Evolutionary conservation across 2,797 vertebrate genomes (phyloP).

Genomic region (Enteromius paludinosus): DNA sequence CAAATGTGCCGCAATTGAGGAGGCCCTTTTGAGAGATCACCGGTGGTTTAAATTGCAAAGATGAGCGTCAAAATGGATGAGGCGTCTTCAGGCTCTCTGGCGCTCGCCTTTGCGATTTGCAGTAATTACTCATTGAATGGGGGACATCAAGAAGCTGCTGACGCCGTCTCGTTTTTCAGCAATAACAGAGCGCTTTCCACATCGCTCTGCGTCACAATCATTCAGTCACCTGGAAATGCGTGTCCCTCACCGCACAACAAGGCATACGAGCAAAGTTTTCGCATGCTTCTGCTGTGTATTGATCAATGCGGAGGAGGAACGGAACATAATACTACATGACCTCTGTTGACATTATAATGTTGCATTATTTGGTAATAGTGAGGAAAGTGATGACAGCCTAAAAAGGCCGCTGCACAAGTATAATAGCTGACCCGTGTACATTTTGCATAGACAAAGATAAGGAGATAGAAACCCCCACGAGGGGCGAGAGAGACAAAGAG

Average conservation of each 20-base stretch:
- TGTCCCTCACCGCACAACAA: slow-evolving; percentile 40
- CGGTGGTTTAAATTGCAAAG: slow-evolving; percentile 60
- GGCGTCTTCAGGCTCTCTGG: slow-evolving; percentile 52
- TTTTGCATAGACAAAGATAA: slow-evolving; percentile 54
- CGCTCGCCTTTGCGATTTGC: slow-evolving; percentile 56
- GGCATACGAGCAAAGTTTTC: slow-evolving; percentile 34
- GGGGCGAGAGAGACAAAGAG: slow-evolving; percentile 20
- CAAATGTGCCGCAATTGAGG: slow-evolving; percentile 42
- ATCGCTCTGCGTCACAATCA: slow-evolving; percentile 46
- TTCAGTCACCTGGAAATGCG: slow-evolving; percentile 52
- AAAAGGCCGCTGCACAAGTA: slow-evolving; percentile 53
- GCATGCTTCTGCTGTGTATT: slow-evolving; percentile 47
- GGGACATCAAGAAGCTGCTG: slow-evolving; percentile 56
- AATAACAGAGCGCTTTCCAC: slow-evolving; percentile 49
- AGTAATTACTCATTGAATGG: slow-evolving; percentile 62
- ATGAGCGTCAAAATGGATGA: slow-evolving; percentile 58
- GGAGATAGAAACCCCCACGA: slow-evolving; percentile 49
- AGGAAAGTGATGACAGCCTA: slow-evolving; percentile 60
- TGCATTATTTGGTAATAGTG: slow-evolving; percentile 53
- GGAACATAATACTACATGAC: slow-evolving; percentile 58
- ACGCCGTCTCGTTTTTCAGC: slow-evolving; percentile 50
- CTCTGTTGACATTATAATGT: slow-evolving; percentile 56
- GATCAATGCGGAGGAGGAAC: slow-evolving; percentile 50
- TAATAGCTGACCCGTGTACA: slow-evolving; percentile 61
- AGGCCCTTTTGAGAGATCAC: slow-evolving; percentile 57